Conservation (phyloP, 1,140 invertebrate species). For the Brachionus paranguensis region DNA sequence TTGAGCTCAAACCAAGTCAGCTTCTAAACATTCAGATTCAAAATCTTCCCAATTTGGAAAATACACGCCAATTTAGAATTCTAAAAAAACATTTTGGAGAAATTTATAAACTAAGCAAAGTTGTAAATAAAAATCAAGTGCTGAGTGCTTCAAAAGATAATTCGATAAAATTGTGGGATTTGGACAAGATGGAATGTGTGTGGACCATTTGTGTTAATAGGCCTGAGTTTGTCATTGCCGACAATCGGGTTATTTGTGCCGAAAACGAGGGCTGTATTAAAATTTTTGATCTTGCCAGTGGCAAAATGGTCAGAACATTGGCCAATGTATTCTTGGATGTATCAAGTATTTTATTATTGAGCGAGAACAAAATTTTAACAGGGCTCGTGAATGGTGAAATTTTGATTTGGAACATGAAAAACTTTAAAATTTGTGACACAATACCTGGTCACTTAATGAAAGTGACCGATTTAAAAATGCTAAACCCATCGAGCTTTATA, state of each 20-base stretch:
- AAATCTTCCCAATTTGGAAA: neutral
- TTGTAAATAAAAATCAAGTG: neutral
- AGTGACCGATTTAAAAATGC: neutral
- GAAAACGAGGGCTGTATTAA: neutral
- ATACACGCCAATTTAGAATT: neutral
- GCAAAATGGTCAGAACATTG: neutral
- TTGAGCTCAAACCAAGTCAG: neutral
- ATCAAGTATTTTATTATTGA: neutral
- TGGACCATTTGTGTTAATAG: neutral
- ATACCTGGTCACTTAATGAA: neutral
- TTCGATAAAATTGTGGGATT: slow-evolving; percentile 2
- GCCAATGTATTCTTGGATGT: neutral
- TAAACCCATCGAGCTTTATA: neutral
- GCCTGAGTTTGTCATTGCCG: neutral
- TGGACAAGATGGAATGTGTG: neutral
- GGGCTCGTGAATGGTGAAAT: neutral
- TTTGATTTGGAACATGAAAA: neutral
- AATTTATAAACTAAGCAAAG: neutral
- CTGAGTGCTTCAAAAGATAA: neutral
- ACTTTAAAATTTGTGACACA: neutral
- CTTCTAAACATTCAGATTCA: neutral
- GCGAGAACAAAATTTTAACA: neutral
- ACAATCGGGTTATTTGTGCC: neutral
- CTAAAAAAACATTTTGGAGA: neutral
- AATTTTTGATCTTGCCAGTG: neutral